phyloP scores from a whole-genome alignment of 1,140 invertebrate genomes.

The Pachyrhynchus sulphureomaculatus region DNA sequence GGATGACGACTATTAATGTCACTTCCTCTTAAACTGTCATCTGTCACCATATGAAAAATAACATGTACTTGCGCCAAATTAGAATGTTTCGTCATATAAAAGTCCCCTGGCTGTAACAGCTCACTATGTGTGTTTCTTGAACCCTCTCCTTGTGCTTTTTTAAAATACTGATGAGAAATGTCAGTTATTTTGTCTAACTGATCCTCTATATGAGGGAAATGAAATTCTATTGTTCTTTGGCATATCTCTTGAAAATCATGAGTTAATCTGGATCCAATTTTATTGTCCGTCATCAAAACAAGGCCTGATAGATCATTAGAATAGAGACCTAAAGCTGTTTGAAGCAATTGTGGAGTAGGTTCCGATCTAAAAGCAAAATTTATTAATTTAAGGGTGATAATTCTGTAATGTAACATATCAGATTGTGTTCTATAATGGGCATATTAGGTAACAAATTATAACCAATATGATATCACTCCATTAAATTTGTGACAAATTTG shows the following conservation, averaged over 20 bases:
- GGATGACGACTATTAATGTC: conserved; percentile 96
- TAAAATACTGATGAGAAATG: conserved; percentile 40
- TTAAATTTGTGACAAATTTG: too few species aligned
- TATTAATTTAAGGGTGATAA: not conserved
- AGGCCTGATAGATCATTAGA: conserved; percentile 87
- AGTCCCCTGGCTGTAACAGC: conserved; percentile 81
- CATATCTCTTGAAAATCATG: conserved; percentile 67
- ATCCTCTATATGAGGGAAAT: conserved; percentile 82
- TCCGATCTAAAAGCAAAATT: conserved; percentile 52
- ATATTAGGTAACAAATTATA: too few species aligned
- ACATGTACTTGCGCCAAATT: conserved; percentile 93
- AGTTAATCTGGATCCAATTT: conserved; percentile 71
- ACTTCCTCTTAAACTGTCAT: conserved; percentile 69
- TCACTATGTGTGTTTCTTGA: conserved; percentile 50
- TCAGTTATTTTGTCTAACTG: conserved; percentile 74
- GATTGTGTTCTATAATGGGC: too few species aligned
- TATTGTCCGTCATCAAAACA: conserved; percentile 81
- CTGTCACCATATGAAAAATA: conserved; percentile 90
- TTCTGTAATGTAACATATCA: too few species aligned
- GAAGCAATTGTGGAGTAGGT: conserved; percentile 76
- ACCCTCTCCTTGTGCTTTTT: conserved; percentile 36
- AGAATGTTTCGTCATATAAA: conserved; percentile 93
- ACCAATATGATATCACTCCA: too few species aligned
- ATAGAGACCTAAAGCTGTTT: conserved; percentile 92
- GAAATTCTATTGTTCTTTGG: conserved; percentile 78